Evolutionary conservation across 2,888 invertebrate genomes (phyloP).

Genomic region (Micoletzkya japonica): DNA sequence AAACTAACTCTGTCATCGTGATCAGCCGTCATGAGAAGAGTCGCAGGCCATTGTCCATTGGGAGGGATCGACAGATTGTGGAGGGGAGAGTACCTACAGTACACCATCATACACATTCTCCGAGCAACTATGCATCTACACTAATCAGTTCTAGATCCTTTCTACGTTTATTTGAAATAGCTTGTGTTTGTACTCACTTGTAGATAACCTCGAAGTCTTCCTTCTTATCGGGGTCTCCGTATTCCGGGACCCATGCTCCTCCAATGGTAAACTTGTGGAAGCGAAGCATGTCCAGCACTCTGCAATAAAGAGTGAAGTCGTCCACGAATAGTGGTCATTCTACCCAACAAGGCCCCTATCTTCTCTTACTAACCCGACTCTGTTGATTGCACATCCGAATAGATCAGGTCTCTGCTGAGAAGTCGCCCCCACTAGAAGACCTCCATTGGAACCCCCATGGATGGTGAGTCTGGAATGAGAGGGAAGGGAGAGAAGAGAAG

Average conservation of each 20-base stretch:
- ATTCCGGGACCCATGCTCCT: conserved; percentile 93
- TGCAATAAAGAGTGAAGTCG: too few species aligned
- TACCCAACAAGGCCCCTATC: not conserved
- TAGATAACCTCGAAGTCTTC: conserved; percentile 83
- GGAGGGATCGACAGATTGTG: conserved; percentile 81
- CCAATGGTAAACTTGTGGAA: conserved; percentile 98
- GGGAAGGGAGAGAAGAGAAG: not conserved
- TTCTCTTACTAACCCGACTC: conserved; percentile 80
- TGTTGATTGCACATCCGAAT: conserved; percentile 87
- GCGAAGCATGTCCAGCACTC: conserved; percentile 93
- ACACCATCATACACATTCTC: not conserved
- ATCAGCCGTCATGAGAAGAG: conserved; percentile 77
- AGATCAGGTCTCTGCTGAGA: conserved; percentile 92
- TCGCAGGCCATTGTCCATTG: conserved; percentile 81
- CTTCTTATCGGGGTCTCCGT: conserved; percentile 82
- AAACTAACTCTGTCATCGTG: conserved; percentile 34
- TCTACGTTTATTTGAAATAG: too few species aligned
- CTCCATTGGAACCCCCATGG: conserved; percentile 95
- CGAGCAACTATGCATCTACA: not conserved
- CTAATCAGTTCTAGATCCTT: not conserved
- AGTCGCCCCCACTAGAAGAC: conserved; percentile 89
- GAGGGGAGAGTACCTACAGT: conserved; percentile 78
- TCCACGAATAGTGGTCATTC: not conserved
- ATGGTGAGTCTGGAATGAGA: conserved; percentile 73
- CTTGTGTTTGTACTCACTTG: conserved; percentile 69